phyloP scores from a whole-genome alignment of 92 coral and sea anemone genomes.

The Porites divaricata region DNA sequence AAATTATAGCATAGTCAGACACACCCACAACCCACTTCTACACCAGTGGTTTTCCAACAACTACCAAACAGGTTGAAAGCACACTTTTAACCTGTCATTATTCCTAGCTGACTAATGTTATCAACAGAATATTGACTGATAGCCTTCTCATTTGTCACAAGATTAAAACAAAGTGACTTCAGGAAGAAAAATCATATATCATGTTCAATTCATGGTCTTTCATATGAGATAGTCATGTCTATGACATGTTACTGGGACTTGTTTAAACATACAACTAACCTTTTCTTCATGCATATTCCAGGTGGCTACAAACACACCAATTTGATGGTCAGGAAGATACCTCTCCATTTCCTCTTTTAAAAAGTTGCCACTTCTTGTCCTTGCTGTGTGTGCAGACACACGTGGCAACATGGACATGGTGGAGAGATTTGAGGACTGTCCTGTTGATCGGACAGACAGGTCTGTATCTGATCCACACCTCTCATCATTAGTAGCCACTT shows the following conservation, averaged over 20 bases:
- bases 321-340: constrained; percentile 83
- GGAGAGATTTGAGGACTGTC: constrained; percentile 63
- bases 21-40: too few species aligned
- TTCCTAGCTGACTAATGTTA: too few species aligned
- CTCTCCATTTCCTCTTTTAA: constrained; percentile 90
- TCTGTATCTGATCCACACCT: constrained; percentile 79
- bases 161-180: too few species aligned
- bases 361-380: constrained; percentile 87
- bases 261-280: constrained; percentile 50
- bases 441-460: constrained; percentile 52
- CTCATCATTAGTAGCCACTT: constrained; percentile 17
- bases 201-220: too few species aligned
- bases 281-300: constrained; percentile 99
- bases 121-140: too few species aligned
- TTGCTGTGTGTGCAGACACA: constrained; percentile 78
- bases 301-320: constrained; percentile 91
- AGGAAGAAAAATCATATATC: too few species aligned
- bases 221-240: too few species aligned
- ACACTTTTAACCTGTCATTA: too few species aligned
- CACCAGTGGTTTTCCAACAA: too few species aligned
- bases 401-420: constrained; percentile 71
- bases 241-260: background rate
- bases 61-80: too few species aligned
- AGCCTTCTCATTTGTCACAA: too few species aligned
- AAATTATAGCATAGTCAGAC: too few species aligned